These are phyloP conservation scores for Silurus aristotelis DNA, from an alignment of 2,797 vertebrate species.

Conservation along the genomic window DNA sequence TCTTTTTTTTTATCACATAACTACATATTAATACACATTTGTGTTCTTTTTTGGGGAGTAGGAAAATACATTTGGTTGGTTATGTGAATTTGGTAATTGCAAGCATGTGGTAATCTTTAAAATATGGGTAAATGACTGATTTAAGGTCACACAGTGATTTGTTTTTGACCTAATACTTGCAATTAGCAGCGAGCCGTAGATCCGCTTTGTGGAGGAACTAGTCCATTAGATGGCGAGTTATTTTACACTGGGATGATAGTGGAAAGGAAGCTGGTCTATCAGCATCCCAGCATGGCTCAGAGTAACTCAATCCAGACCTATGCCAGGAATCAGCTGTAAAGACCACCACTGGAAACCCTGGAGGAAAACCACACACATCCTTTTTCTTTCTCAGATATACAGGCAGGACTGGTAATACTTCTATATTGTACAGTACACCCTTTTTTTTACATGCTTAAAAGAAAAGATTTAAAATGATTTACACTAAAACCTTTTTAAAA, in stretches of 20 bases:
- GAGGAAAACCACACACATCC: constrained; percentile 49
- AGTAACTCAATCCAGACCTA: constrained; percentile 54
- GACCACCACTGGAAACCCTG: constrained; percentile 57
- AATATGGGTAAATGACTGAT: constrained; percentile 33
- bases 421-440: no score
- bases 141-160: constrained; percentile 22
- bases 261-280: constrained; percentile 69
- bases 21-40: background rate
- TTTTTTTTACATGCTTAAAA: no score
- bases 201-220: constrained; percentile 12
- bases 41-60: background rate
- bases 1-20: background rate
- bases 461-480: no score
- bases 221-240: constrained; percentile 19
- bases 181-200: constrained; percentile 38
- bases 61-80: background rate
- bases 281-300: constrained; percentile 65
- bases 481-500: no score
- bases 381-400: background rate
- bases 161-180: constrained; percentile 41
- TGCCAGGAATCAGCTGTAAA: constrained; percentile 68
- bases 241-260: constrained; percentile 16
- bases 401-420: background rate
- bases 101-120: constrained; percentile 51
- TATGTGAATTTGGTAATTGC: constrained; percentile 45